Evolutionary conservation across 2,888 invertebrate species (phyloP).

Genomic region (Phaedon cochleariae): DNA sequence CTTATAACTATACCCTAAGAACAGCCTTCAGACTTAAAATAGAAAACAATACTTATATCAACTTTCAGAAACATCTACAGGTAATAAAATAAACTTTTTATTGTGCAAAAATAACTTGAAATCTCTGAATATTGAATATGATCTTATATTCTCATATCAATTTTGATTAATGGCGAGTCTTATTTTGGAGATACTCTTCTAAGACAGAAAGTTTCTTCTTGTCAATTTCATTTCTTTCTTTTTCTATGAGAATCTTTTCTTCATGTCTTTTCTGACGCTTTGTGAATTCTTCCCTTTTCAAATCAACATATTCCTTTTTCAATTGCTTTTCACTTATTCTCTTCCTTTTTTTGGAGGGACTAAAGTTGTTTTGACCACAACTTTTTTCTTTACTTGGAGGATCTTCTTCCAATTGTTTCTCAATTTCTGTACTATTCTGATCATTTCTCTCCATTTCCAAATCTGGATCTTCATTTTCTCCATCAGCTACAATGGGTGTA

Average conservation of each 20-base stretch:
- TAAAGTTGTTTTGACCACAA: neutral
- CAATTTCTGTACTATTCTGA: neutral
- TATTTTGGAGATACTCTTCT: constrained; percentile 5
- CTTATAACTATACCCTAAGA: neutral
- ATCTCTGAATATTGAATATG: too few relatives aligned
- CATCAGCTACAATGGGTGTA: neutral
- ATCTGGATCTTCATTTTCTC: neutral
- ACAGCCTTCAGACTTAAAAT: constrained; percentile 2
- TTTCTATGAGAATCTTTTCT: neutral
- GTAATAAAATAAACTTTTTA: constrained; percentile 1
- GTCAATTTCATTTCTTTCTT: neutral
- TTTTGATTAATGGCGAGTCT: neutral
- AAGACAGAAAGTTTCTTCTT: constrained; percentile 1
- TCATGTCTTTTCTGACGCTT: constrained; percentile 5
- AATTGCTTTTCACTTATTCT: constrained; percentile 6
- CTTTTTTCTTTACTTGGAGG: neutral
- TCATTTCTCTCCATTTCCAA: neutral
- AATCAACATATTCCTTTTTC: constrained; percentile 2
- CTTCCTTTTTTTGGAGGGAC: neutral
- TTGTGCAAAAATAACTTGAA: neutral
- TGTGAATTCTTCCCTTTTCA: neutral
- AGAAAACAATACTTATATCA: neutral
- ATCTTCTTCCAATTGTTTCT: constrained; percentile 5
- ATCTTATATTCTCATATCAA: too few relatives aligned
- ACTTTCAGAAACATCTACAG: neutral